Base-by-base conservation (phyloP, 1,140 invertebrate genomes). In the Ephestia elutella region DNA sequence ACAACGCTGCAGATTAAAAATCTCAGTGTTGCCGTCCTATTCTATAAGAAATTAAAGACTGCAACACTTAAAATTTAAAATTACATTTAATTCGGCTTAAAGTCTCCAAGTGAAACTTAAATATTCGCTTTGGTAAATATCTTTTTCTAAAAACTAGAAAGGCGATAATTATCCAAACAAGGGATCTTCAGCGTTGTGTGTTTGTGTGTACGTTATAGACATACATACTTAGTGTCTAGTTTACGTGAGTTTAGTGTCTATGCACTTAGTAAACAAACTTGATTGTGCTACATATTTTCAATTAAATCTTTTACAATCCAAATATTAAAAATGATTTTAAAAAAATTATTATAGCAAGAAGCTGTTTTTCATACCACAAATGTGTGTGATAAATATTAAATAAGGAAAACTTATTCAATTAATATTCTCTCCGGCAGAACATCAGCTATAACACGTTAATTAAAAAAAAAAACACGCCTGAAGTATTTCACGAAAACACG, bases 151-250 rank as follows among this genome's bases (percentile, higher is more conserved):
- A 38, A 11, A 38, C 32, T 13, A 38, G 25, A 28, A 28, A 28
- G 8, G 32, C 32, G 32, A 38, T 38, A 38, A 38, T 13, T 38
- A 38, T 38, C 8, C 32, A 38, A 11, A 38, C 25, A 38, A 38
- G 11, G 2, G 2, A 44, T 44, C 38, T 44, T 5, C 38, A 44
- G 2, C 38, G 7, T 44, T 44, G 38, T 44, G 10, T 44, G 38
- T 15, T 15, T 44, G 38, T 10, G 38, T 44, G 38, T 3, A 13
- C 9, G 32, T 15, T 44, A 44, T 44, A 44, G 38, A 44, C 38
- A 17, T 44, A 44, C 38, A 44, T 44, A 44, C 38, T 44, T 44
- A 44, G 38, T 10, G 38, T 44, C 38, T 44, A 44, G 38, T 44
- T 44, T 44, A 44, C 15, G 7, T 13, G 38, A 44, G 38, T 44